A percentile compares a stretch with the other conserved stretches of the same genome.
phyloP scores from a whole-genome alignment of 2,797 vertebrate species.

The Ptychadena robeensis region DNA sequence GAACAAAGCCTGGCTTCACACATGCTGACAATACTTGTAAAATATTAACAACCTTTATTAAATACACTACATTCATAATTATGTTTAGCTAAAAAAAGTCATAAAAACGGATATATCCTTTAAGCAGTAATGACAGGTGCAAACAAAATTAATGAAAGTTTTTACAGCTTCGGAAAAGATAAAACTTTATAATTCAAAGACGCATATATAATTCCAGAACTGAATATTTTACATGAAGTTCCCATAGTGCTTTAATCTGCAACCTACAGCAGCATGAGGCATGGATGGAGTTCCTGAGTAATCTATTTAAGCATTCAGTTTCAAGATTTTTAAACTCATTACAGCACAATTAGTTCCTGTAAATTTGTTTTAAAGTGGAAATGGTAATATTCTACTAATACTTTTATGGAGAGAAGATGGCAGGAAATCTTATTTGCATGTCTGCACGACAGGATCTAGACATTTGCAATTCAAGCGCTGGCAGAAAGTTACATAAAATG shows the following conservation, averaged over 20 bases:
- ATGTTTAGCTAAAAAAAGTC: too few species aligned
- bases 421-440: conserved; percentile 54
- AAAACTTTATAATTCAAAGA: conserved; percentile 19
- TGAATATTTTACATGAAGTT: conserved; percentile 41
- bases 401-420: conserved; percentile 42
- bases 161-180: background rate
- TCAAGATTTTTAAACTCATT: conserved; percentile 48
- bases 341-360: conserved; percentile 43
- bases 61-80: too few species aligned
- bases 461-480: conserved; percentile 52
- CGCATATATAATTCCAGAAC: background rate
- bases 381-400: conserved; percentile 34
- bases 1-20: too few species aligned
- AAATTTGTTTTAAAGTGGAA: conserved; percentile 46
- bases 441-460: conserved; percentile 42
- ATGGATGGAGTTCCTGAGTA: conserved; percentile 22
- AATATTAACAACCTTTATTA: too few species aligned
- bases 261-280: conserved; percentile 7
- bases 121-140: too few species aligned
- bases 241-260: conserved; percentile 17
- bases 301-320: conserved; percentile 40
- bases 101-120: background rate
- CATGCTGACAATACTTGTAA: too few species aligned
- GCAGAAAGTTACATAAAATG: conserved; percentile 32
- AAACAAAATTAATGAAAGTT: background rate